These are phyloP conservation scores for Hybos culiciformis DNA, from an alignment of 2,888 invertebrate genomes.

Conservation along the genomic window DNA sequence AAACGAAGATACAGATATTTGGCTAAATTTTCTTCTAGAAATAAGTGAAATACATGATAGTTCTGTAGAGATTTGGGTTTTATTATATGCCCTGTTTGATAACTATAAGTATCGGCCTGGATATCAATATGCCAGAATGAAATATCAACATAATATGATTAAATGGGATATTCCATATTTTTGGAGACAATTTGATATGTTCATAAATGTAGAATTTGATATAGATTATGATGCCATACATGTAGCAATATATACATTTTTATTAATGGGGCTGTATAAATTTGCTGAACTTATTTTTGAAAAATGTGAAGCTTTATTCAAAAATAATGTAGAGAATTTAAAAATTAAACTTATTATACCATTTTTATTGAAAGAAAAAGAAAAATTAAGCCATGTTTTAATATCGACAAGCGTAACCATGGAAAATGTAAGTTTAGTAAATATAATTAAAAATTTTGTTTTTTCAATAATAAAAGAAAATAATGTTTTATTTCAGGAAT, in stretches of 20 bases:
- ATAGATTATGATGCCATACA: background rate
- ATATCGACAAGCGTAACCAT: background rate
- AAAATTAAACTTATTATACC: background rate
- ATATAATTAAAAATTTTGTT: background rate
- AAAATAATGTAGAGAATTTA: background rate
- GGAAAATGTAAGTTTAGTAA: background rate
- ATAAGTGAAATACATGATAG: background rate
- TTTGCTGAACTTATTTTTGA: slow-evolving; percentile 8
- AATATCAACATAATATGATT: too few relatives aligned
- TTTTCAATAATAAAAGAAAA: background rate
- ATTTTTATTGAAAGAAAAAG: background rate
- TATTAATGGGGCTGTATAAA: slow-evolving; percentile 8
- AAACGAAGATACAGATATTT: too few relatives aligned
- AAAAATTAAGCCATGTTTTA: background rate
- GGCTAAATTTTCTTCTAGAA: too few relatives aligned
- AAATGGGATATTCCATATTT: background rate
- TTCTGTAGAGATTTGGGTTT: slow-evolving; percentile 7
- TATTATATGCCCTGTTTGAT: slow-evolving; percentile 7
- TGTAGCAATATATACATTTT: slow-evolving; percentile 8
- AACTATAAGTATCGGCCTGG: slow-evolving; percentile 9
- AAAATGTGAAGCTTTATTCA: slow-evolving; percentile 1
- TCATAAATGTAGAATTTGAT: background rate
- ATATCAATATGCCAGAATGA: slow-evolving; percentile 7
- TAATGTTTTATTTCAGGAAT: slow-evolving; percentile 2
- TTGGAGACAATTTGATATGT: background rate